Base-by-base conservation (phyloP, 2,888 invertebrate species). In the Eudemis profundana region DNA sequence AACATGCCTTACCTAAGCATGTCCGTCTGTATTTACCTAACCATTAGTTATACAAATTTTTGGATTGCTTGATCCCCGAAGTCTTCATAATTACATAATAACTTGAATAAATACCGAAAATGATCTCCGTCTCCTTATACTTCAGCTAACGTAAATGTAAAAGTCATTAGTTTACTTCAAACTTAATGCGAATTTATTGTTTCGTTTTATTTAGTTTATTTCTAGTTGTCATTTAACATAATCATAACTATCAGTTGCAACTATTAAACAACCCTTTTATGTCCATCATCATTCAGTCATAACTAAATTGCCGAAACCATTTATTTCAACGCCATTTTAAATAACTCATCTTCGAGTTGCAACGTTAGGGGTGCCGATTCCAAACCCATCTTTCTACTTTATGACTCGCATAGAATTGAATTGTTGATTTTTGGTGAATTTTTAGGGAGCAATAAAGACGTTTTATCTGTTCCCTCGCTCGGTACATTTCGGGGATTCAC, bases 371-470 rank as follows among this genome's bases (percentile, higher is more conserved):
- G 23, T 56, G 27, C 46, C 71, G 72, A 79, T 79, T 76, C 74
- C 74, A 78, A 80, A 83, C 81, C 82, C 82, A 84, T 85, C 85
- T 83, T 81, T 80, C 78, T 77, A 79, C 77, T 84, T 87, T 87
- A 86, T 81, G 84, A 78, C 81, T 80, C 79, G 75, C 78, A 77
- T 82, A 82, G 79, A 85, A 85, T 85, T 82, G 85, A 85, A 85
- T 84, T 87, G 85, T 87, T 83, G 85, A 85, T 85, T 86, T 85
- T 86, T 81, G 85, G 80, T 76, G 81, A 83, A 85, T 85, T 86
- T 85, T 79, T 82, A 85, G 82, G 76, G 81, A 81, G 82, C 78
- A 78, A 85, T 87, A 84, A 85, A 85, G 44, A 80, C 76, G 77
- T 82, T 86, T 85, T 85, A 84, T 84, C 74, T 53, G 76, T 69